Base-by-base conservation (phyloP, 2,888 invertebrate genomes). In the Argyresthia goedartella region DNA sequence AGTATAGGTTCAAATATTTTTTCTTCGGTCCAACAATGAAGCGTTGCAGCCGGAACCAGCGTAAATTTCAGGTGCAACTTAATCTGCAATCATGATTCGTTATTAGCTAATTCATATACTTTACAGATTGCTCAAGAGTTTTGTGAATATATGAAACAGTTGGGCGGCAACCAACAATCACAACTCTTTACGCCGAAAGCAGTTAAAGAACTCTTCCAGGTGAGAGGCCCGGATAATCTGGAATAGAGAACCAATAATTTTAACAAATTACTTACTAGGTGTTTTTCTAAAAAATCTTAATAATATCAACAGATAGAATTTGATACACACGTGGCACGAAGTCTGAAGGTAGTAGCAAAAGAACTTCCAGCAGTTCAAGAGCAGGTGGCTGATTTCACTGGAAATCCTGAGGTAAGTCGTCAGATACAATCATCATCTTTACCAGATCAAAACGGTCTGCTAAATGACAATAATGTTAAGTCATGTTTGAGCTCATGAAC, bases 341-440 rank as follows among this genome's bases (percentile, higher is more conserved):
- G 89, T 55, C 69, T 90, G 33, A 72, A 78, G 69, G 82, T 90
- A 1, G 66, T 84, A 36, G 70, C 90, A 3, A 88, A 85, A 61
- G 90, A 91, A 66, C 68, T 91, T 65, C 88, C 90, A 0, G 80
- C 88, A 42, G 84, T 91, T 11, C 86, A 90, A 39, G 81, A 87
- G 52, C 76, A 78, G 57, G 78, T 91, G 2, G 91, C 91, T 0
- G 64, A 68, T 11, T 69, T 79, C 4, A 81, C 88, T 41, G 76
- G 80, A 52, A 73, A 81, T 56, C 84, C 82, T 1, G 69, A 87
- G 62, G 89, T 90, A 64, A 64, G 9, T 39, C 39, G 25, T 25
- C 25, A 25, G 25, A n/a, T n/a, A n/a, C n/a, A n/a, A n/a, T n/a
- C n/a, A n/a, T 25, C 25, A 25, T 25, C 25, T 25, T 25, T 25